Conservation (phyloP, 2,888 invertebrate species). For the Diachrysia chrysitis region DNA sequence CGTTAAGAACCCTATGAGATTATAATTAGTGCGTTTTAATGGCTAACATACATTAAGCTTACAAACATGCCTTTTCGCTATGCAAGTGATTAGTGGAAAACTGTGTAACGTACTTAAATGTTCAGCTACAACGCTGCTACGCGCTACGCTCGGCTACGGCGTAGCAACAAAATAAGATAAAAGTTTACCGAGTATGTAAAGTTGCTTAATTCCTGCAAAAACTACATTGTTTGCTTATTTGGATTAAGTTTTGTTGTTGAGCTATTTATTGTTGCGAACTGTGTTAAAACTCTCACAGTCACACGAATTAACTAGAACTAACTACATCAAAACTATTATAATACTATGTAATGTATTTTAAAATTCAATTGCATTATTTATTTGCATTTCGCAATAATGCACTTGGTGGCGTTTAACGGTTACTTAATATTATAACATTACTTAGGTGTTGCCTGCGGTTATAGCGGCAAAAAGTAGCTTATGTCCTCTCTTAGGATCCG, state of each 20-base stretch:
- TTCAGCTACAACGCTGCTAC: not conserved
- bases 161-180: conserved; percentile 5
- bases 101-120: not conserved
- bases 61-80: conserved; percentile 24
- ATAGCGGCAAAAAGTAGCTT: too few species aligned
- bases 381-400: too few species aligned
- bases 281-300: not conserved
- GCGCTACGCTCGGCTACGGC: conserved; percentile 3
- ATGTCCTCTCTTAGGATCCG: too few species aligned
- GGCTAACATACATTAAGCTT: conserved; percentile 17
- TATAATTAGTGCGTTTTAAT: conserved; percentile 55
- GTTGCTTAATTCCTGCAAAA: not conserved
- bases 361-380: too few species aligned
- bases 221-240: not conserved
- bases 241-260: not conserved
- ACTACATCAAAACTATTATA: too few species aligned
- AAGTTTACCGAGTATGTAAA: not conserved
- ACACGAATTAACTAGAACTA: not conserved
- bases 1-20: conserved; percentile 48
- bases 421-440: too few species aligned
- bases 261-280: not conserved
- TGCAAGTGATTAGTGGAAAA: conserved; percentile 21
- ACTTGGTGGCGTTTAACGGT: too few species aligned
- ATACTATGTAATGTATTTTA: too few species aligned
- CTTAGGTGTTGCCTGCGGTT: too few species aligned